These are phyloP conservation scores for Siniperca scherzeri DNA, from an alignment of 2,797 vertebrate species.

Conservation along the genomic window DNA sequence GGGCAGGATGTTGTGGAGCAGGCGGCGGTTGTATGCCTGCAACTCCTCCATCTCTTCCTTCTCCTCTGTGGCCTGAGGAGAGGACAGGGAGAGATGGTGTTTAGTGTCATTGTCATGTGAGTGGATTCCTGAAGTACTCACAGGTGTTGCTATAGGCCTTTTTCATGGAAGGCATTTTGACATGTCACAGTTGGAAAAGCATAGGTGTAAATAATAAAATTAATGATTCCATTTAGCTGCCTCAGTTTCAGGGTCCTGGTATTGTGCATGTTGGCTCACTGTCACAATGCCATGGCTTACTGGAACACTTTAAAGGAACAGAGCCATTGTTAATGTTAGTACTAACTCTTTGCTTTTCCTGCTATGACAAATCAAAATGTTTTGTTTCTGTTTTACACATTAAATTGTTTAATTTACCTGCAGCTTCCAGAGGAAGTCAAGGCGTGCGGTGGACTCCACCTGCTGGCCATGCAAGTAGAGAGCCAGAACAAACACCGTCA, in stretches of 20 bases:
- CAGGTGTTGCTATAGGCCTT: neutral
- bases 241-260: neutral
- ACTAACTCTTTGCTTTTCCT: neutral
- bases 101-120: slow-evolving; percentile 26
- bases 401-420: slow-evolving; percentile 85
- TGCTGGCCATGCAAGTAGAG: slow-evolving; percentile 97
- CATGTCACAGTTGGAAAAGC: neutral
- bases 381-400: slow-evolving; percentile 2
- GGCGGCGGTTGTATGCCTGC: slow-evolving; percentile 95
- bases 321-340: neutral
- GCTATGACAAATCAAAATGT: slow-evolving; percentile 2
- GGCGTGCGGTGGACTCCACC: slow-evolving; percentile 97
- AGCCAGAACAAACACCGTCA: slow-evolving; percentile 95
- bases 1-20: slow-evolving; percentile 98
- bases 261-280: neutral
- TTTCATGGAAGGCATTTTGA: slow-evolving; percentile 8
- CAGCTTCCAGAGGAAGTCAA: slow-evolving; percentile 99
- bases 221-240: slow-evolving; percentile 1
- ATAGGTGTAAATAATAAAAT: neutral
- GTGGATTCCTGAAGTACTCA: neutral
- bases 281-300: slow-evolving; percentile 6
- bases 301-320: neutral
- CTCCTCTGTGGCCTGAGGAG: slow-evolving; percentile 94
- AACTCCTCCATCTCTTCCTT: slow-evolving; percentile 99
- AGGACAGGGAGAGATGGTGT: neutral